Conservation (phyloP, 2,797 vertebrate species). For the Leptoclinus maculatus region DNA sequence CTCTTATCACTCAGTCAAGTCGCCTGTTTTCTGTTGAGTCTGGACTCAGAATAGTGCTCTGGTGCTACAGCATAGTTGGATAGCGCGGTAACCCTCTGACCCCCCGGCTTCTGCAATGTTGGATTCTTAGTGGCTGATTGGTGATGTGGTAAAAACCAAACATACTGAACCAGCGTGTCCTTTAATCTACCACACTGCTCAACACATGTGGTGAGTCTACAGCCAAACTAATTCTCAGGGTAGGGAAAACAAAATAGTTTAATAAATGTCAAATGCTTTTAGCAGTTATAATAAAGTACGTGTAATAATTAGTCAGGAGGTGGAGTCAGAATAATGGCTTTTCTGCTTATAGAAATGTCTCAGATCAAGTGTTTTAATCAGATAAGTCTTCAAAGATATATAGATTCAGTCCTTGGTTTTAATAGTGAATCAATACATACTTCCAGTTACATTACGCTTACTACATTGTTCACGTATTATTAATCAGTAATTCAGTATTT, state of each 20-base stretch:
- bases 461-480: not conserved
- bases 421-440: not conserved
- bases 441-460: not conserved
- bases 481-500: not conserved
- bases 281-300: not conserved
- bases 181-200: not conserved
- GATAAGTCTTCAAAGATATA: not conserved
- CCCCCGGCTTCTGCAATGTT: constrained; percentile 2
- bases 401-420: not conserved
- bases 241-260: not conserved
- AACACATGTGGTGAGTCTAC: not conserved
- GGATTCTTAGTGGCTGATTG: not conserved
- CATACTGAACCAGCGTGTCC: not conserved
- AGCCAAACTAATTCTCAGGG: not conserved
- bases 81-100: not conserved
- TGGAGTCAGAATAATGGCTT: not conserved
- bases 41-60: constrained; percentile 22
- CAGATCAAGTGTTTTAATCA: not conserved
- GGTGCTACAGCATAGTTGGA: constrained; percentile 1
- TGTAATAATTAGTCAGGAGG: not conserved
- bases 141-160: constrained; percentile 1
- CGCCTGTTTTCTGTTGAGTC: constrained; percentile 46
- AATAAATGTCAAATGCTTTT: not conserved
- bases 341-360: not conserved
- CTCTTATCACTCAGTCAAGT: constrained; percentile 60